These are phyloP conservation scores for Schizothorax lantsangensis DNA, from an alignment of 2,797 vertebrate species.

Conservation along the genomic window DNA sequence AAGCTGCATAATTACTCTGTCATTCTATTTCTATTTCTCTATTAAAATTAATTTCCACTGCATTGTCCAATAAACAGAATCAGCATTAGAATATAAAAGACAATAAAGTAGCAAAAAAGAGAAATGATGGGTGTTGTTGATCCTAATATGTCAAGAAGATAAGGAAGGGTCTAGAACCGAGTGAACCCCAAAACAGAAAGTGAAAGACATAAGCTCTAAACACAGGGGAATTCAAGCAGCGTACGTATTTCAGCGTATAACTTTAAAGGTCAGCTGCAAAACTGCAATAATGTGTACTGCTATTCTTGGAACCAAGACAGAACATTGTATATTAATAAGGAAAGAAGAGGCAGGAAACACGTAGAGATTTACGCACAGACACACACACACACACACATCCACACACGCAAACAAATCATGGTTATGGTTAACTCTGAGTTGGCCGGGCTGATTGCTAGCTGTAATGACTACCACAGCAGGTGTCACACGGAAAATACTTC, in stretches of 20 bases:
- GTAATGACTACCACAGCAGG: constrained; percentile 62
- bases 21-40: background rate
- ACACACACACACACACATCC: constrained; percentile 61
- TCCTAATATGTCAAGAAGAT: background rate
- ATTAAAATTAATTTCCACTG: background rate
- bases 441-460: constrained; percentile 62
- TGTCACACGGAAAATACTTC: constrained; percentile 58
- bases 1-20: background rate
- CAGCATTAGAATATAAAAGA: background rate
- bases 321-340: constrained; percentile 76
- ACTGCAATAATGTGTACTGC: constrained; percentile 68
- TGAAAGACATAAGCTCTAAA: constrained; percentile 61
- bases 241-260: constrained; percentile 44
- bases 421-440: constrained; percentile 61
- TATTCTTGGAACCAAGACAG: constrained; percentile 75
- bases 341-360: constrained; percentile 55
- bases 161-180: constrained; percentile 22
- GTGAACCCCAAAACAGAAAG: constrained; percentile 37
- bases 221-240: constrained; percentile 72
- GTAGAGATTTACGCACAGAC: constrained; percentile 58
- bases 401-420: constrained; percentile 62
- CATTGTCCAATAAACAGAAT: background rate
- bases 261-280: constrained; percentile 70
- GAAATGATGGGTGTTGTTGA: background rate
- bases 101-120: constrained; percentile 2